These are phyloP conservation scores for Microctenopoma lineatum DNA, from an alignment of 2,797 vertebrate species.

Conservation along the genomic window DNA sequence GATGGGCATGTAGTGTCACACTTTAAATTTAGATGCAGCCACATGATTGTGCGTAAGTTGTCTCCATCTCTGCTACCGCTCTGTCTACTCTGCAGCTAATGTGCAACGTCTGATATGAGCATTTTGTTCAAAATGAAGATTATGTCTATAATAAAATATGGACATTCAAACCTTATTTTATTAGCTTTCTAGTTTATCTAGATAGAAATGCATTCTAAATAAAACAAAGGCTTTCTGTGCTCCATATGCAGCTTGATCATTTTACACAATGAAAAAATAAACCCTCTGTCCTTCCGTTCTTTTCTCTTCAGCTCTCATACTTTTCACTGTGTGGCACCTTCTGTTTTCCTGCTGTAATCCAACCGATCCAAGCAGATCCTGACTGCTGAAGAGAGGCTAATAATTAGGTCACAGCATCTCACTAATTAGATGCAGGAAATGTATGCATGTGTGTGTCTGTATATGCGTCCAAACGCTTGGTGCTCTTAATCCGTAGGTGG, in stretches of 20 bases:
- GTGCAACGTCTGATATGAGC: background rate
- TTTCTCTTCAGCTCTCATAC: constrained; percentile 19
- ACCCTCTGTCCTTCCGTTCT: background rate
- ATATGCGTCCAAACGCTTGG: constrained; percentile 52
- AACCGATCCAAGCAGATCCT: constrained; percentile 44
- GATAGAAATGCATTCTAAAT: constrained; percentile 3
- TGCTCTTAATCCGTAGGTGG: constrained; percentile 75
- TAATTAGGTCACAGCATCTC: constrained; percentile 79
- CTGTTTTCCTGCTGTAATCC: constrained; percentile 60
- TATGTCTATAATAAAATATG: background rate
- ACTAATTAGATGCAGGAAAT: constrained; percentile 73
- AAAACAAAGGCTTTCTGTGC: background rate
- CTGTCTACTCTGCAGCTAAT: background rate
- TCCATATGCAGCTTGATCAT: background rate
- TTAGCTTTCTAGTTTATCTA: background rate
- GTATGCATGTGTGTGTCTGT: constrained; percentile 51
- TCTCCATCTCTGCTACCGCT: background rate
- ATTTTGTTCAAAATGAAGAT: background rate
- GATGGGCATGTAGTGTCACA: background rate
- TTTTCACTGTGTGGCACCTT: constrained; percentile 20
- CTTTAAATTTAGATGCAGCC: background rate
- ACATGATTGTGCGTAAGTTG: background rate
- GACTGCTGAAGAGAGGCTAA: constrained; percentile 64
- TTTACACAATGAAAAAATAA: background rate
- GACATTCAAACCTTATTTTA: background rate